Evolutionary conservation across 2,888 invertebrate species (phyloP).

Genomic region (Sminthurinus aureus): DNA sequence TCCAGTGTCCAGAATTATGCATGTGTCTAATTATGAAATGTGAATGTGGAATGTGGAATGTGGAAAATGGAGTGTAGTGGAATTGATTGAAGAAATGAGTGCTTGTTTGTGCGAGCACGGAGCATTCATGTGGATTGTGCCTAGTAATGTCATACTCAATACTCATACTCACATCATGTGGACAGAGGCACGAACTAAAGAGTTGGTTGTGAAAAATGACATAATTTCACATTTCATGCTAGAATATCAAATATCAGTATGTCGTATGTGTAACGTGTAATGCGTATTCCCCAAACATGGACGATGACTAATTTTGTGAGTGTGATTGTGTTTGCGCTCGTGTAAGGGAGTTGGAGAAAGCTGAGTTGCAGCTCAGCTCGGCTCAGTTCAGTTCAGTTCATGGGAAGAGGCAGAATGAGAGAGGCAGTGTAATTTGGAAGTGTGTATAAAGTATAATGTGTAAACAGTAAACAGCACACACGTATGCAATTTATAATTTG

Average conservation of each 20-base stretch:
- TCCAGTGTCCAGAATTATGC: neutral
- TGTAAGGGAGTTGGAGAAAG: neutral
- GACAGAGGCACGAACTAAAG: no score
- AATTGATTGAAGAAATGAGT: neutral
- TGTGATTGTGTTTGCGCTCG: neutral
- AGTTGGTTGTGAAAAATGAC: neutral
- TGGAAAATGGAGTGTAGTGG: neutral
- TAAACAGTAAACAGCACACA: no score
- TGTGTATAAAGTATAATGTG: no score
- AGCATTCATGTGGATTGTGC: neutral
- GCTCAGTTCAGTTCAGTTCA: no score
- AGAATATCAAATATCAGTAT: neutral
- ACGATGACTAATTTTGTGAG: neutral
- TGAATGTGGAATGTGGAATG: neutral
- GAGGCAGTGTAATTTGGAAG: no score
- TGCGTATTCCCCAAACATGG: neutral
- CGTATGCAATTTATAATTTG: no score
- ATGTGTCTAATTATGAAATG: neutral
- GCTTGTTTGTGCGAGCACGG: neutral
- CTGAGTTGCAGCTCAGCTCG: no score
- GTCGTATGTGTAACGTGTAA: no score
- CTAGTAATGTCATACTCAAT: neutral
- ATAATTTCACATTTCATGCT: neutral
- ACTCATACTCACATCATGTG: neutral
- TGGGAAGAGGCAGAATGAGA: no score